Evolutionary conservation across 2,797 vertebrate species (phyloP).

Genomic region (Protosalanx chinensis): DNA sequence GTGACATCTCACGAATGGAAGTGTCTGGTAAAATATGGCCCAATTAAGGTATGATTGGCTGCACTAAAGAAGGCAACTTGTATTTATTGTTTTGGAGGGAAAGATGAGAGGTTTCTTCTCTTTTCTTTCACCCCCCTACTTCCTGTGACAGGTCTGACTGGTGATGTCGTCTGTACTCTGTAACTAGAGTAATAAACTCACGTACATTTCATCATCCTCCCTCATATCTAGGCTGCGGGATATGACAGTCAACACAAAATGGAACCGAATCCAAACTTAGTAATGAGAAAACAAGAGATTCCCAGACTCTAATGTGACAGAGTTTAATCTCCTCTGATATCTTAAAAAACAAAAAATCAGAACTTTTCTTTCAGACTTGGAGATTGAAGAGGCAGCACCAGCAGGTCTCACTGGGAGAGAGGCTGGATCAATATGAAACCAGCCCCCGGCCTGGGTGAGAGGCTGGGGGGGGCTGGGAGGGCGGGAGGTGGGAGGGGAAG

Average conservation of each 20-base stretch:
- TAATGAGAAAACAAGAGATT: too few species aligned
- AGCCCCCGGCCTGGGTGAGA: slow-evolving; percentile 17
- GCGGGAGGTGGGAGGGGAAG: slow-evolving; percentile 18
- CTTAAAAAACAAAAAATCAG: background rate
- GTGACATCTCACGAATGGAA: slow-evolving; percentile 3
- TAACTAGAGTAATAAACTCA: background rate
- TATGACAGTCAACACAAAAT: too few species aligned
- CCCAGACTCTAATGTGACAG: too few species aligned
- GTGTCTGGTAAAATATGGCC: background rate
- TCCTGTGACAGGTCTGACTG: background rate
- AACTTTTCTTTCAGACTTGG: background rate
- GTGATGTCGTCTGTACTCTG: background rate
- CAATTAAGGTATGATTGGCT: background rate
- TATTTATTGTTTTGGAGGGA: slow-evolving; percentile 4
- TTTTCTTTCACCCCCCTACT: background rate
- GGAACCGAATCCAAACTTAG: too few species aligned
- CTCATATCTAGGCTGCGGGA: too few species aligned
- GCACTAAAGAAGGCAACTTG: background rate
- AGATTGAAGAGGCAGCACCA: slow-evolving; percentile 34
- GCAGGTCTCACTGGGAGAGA: slow-evolving; percentile 50
- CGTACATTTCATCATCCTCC: background rate
- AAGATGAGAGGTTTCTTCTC: background rate
- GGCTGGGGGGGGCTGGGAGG: background rate
- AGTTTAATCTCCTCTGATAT: too few species aligned
- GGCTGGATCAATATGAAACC: slow-evolving; percentile 60